Base-by-base conservation (phyloP, 2,113 vertebrate species). In the Chinchilla lanigera region DNA sequence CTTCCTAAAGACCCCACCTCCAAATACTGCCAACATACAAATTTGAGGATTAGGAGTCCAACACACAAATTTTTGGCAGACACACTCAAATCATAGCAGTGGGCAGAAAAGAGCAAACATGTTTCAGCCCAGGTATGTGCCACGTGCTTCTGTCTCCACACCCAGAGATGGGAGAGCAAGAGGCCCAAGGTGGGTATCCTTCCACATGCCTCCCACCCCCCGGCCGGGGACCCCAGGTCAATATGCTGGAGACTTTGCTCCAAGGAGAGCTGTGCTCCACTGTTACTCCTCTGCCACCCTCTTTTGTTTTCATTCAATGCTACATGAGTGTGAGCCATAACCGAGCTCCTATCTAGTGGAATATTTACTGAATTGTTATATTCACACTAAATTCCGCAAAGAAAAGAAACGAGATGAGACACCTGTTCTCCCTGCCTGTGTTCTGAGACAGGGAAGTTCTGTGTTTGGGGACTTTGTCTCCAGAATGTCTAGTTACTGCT, bases 121-220 rank as follows among this genome's bases (percentile, higher is more conserved):
- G 3, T 26, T 20, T 33, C 67, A 92, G 52, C 22, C 33, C 11
- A 56, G 33, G 33, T 0, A 0, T 33, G 60, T 86, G 22, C 1
- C 4, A 0, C 0, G 6, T 6, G 69, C 16, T 86, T 84, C 60
- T 63, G 38, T 44, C 71, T 12, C 75, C 38, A 1, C 47, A 30
- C 50, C 50, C 20, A 0, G 35, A 26, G 19, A 3, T 33, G 24
- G 50, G 38, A 56, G 22, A 69, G 22, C 90, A 28, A 26, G 26
- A 94, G 63, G 75, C 16, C 16, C 0, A 19, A 60, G 30, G 65
- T 60, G 56, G 14, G 33, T 17, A 30, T 67, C 33, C 33, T 17
- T 67, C 14, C 14, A 6, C 33, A 67, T 35, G 33, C 33, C 33
- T 16, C 65, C 14, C 13, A 35, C 33, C 33, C 28, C 35, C 33